Conservation (phyloP, 2,888 invertebrate species). For the Tipula lateralis region DNA sequence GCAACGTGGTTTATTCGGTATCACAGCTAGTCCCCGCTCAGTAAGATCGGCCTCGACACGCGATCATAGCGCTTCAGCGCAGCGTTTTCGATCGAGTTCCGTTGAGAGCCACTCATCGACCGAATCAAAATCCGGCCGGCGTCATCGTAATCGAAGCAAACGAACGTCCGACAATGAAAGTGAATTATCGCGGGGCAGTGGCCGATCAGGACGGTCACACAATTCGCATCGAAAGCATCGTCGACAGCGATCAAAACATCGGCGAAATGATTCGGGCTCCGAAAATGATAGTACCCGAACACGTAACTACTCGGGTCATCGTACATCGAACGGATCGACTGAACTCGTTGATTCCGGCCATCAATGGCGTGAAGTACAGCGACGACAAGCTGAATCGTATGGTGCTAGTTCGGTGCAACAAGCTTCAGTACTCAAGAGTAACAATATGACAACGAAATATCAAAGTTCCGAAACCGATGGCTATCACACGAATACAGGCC, state of each 20-base stretch:
- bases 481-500: conserved; percentile 46
- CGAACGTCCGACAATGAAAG: conserved; percentile 86
- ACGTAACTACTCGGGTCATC: conserved; percentile 49
- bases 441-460: conserved; percentile 49
- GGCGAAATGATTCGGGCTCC: conserved; percentile 67
- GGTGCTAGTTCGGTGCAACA: conserved; percentile 58
- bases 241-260: conserved; percentile 65
- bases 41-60: conserved; percentile 62
- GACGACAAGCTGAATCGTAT: conserved; percentile 60
- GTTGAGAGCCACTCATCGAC: conserved; percentile 88
- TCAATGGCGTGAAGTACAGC: conserved; percentile 84
- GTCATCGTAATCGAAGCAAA: conserved; percentile 74
- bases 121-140: conserved; percentile 65
- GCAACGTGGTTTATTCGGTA: conserved; percentile 69
- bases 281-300: conserved; percentile 62
- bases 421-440: conserved; percentile 62
- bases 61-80: conserved; percentile 40
- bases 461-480: conserved; percentile 54
- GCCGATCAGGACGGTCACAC: conserved; percentile 70
- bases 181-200: conserved; percentile 80
- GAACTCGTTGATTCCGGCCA: conserved; percentile 82
- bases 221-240: conserved; percentile 70
- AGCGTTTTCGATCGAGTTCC: conserved; percentile 67
- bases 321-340: conserved; percentile 50
- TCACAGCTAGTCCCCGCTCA: conserved; percentile 74